These are phyloP conservation scores for Drosophila atripex DNA, from an alignment of 2,888 invertebrate genomes.

Conservation along the genomic window DNA sequence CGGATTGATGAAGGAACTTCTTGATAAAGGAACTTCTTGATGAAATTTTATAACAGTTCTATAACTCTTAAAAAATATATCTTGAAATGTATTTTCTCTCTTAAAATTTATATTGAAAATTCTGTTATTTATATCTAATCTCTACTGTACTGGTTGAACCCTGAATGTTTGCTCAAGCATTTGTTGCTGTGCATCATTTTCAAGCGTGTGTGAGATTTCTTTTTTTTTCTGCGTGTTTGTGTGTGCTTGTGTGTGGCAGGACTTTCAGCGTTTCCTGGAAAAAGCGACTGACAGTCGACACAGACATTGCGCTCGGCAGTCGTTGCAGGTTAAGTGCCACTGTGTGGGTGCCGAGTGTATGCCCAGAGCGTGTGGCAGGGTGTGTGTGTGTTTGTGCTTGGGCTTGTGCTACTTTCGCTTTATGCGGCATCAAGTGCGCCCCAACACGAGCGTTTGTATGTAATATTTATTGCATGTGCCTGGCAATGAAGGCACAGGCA, in stretches of 20 bases:
- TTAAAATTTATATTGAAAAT: not conserved
- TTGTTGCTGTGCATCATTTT: conserved; percentile 46
- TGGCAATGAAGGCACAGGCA: conserved; percentile 40
- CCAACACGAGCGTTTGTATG: conserved; percentile 46
- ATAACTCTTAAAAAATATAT: too few relatives aligned
- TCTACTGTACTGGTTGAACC: not conserved
- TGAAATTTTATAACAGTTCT: too few relatives aligned
- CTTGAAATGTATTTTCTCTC: too few relatives aligned
- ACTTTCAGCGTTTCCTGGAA: conserved; percentile 55
- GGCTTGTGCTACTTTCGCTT: conserved; percentile 66
- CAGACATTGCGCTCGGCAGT: conserved; percentile 39
- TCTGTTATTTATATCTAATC: not conserved
- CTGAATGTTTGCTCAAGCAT: conserved; percentile 14
- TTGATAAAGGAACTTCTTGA: too few relatives aligned
- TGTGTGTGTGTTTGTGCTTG: conserved; percentile 34
- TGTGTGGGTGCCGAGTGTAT: conserved; percentile 20
- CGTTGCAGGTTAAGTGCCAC: conserved; percentile 52
- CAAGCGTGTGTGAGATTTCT: conserved; percentile 24
- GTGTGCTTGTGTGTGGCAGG: conserved; percentile 31
- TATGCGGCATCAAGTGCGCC: conserved; percentile 73
- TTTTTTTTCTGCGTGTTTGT: conserved; percentile 1
- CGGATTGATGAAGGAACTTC: too few relatives aligned
- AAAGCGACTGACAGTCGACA: conserved; percentile 44
- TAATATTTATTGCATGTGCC: conserved; percentile 49
- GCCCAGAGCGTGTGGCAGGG: conserved; percentile 9